These are phyloP conservation scores for Caenorhabditis drosophilae DNA, from an alignment of 2,888 invertebrate genomes.

Conservation along the genomic window DNA sequence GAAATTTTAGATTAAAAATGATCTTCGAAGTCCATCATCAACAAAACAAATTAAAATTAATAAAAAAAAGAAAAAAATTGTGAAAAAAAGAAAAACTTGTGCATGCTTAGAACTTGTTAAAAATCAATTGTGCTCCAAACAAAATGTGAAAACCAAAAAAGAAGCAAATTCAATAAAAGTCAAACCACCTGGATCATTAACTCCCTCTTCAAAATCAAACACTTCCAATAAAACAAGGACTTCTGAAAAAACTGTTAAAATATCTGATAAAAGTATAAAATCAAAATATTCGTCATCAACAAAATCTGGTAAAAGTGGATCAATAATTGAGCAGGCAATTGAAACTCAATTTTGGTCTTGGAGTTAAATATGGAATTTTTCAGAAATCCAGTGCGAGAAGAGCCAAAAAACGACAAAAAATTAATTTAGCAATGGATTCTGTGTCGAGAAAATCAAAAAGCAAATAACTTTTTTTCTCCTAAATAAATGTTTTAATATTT, in stretches of 20 bases:
- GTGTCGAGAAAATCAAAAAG: no score
- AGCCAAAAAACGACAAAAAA: not conserved
- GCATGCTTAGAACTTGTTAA: constrained; percentile 26
- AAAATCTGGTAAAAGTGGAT: not conserved
- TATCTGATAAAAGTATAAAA: not conserved
- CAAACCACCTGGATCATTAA: not conserved
- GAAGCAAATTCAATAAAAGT: constrained; percentile 16
- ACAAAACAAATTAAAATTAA: constrained; percentile 8
- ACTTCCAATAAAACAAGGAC: not conserved
- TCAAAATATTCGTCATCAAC: not conserved
- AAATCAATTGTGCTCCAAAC: constrained; percentile 15
- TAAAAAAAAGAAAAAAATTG: constrained; percentile 9
- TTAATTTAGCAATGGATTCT: not conserved
- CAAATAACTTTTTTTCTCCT: no score
- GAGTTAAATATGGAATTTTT: not conserved
- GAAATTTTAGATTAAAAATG: no score
- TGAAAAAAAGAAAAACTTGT: constrained; percentile 10
- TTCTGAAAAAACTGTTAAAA: not conserved
- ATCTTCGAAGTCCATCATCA: not conserved
- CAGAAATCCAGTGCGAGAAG: not conserved
- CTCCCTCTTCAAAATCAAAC: not conserved
- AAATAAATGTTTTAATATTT: no score
- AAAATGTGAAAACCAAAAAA: constrained; percentile 5
- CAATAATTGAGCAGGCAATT: no score
- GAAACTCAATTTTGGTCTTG: no score